phyloP scores from a whole-genome alignment of 2,113 vertebrate genomes.

The Oncorhynchus gorbuscha region DNA sequence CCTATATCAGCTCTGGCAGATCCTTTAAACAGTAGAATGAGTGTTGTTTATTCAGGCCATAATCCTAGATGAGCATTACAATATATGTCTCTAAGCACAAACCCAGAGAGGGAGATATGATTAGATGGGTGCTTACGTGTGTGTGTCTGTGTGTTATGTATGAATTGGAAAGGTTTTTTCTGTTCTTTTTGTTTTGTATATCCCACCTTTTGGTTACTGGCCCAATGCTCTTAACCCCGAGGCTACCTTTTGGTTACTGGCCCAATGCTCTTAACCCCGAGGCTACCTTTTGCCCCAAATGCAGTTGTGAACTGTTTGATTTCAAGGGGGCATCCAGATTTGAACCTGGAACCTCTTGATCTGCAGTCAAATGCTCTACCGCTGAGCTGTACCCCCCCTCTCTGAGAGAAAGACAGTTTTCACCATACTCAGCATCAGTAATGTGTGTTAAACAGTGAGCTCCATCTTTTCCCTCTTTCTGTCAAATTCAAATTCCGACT shows the following conservation, averaged over 20 bases:
- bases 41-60: conserved; percentile 43
- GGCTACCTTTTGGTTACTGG: too few species aligned
- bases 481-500: neutral
- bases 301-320: too few species aligned
- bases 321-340: too few species aligned
- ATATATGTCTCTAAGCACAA: conserved; percentile 36
- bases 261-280: too few species aligned
- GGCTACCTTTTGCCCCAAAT: too few species aligned
- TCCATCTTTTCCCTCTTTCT: conserved; percentile 2
- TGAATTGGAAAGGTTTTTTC: too few species aligned
- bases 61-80: conserved; percentile 50
- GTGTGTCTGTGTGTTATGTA: too few species aligned
- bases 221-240: too few species aligned
- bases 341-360: conserved; percentile 80
- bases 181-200: too few species aligned
- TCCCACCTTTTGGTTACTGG: too few species aligned
- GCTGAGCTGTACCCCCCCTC: conserved; percentile 90
- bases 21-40: conserved; percentile 40
- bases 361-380: conserved; percentile 96
- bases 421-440: conserved; percentile 3
- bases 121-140: too few species aligned
- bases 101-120: too few species aligned
- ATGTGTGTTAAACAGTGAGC: conserved; percentile 21
- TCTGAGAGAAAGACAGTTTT: conserved; percentile 13
- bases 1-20: conserved; percentile 37